A percentile compares a stretch with the other conserved stretches of the same genome.
Conservation (phyloP, 2,888 invertebrate genomes). For the Mallateleia sp. region DNA sequence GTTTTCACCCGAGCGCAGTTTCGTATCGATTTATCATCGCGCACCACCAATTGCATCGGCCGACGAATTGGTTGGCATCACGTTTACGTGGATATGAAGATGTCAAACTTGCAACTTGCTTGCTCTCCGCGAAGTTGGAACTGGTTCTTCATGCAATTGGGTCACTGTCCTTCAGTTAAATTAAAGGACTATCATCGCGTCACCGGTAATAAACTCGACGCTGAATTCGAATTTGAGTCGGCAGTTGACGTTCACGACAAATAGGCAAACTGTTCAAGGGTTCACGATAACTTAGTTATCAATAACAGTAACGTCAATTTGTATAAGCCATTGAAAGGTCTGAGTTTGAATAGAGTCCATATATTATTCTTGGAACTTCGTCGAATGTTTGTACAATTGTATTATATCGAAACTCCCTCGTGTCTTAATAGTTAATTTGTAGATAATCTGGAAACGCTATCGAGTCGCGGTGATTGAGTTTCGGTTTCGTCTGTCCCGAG, state of each 20-base stretch:
- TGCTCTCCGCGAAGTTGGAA: conserved; percentile 19
- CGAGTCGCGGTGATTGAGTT: neutral
- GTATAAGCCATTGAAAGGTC: conserved; percentile 33
- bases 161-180: conserved; percentile 42
- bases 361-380: conserved; percentile 20
- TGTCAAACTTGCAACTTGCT: conserved; percentile 36
- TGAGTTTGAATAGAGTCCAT: conserved; percentile 2
- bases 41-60: conserved; percentile 34
- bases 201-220: conserved; percentile 50
- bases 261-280: conserved; percentile 52
- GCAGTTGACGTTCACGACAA: conserved; percentile 51
- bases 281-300: conserved; percentile 42
- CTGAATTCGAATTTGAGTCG: conserved; percentile 26
- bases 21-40: conserved; percentile 57
- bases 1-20: conserved; percentile 43
- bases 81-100: conserved; percentile 55
- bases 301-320: conserved; percentile 38
- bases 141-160: conserved; percentile 48
- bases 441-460: neutral
- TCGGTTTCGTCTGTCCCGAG: neutral
- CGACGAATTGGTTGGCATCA: conserved; percentile 37
- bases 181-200: conserved; percentile 54
- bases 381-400: conserved; percentile 23
- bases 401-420: conserved; percentile 16
- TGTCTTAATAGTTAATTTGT: conserved; percentile 34